These are phyloP conservation scores for Amblyjoppa proteus DNA, from an alignment of 2,888 invertebrate genomes.

Conservation along the genomic window DNA sequence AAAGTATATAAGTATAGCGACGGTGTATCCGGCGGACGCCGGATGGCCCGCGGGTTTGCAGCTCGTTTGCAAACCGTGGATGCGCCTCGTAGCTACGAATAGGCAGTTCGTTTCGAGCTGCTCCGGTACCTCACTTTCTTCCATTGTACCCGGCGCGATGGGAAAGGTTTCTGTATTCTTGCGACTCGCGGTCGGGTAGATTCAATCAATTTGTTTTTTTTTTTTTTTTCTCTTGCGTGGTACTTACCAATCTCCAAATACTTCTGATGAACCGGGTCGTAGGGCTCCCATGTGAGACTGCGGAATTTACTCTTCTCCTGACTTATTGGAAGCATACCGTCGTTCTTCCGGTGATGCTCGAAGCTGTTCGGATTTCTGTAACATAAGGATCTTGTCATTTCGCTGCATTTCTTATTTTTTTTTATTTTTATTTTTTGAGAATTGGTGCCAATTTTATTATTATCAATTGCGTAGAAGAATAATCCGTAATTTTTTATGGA, in stretches of 20 bases:
- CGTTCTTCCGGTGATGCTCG: constrained; percentile 90
- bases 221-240: not conserved
- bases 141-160: not conserved
- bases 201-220: not conserved
- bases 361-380: constrained; percentile 91
- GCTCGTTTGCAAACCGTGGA: constrained; percentile 38
- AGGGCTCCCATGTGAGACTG: constrained; percentile 95
- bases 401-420: not conserved
- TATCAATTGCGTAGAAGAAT: too few species aligned
- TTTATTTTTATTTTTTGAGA: not conserved
- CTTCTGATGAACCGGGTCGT: constrained; percentile 96
- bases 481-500: too few species aligned
- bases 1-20: constrained; percentile 23
- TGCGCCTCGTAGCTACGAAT: constrained; percentile 6
- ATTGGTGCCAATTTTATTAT: not conserved
- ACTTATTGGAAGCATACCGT: constrained; percentile 91
- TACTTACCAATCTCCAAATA: constrained; percentile 96
- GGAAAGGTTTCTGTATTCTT: not conserved
- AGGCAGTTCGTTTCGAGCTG: constrained; percentile 4
- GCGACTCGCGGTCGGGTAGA: not conserved
- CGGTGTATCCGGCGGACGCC: not conserved
- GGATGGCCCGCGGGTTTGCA: constrained; percentile 31
- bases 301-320: constrained; percentile 94
- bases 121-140: not conserved
- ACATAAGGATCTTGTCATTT: constrained; percentile 66